These are phyloP conservation scores for Drosophila testacea DNA, from an alignment of 2,888 invertebrate genomes.

Conservation along the genomic window DNA sequence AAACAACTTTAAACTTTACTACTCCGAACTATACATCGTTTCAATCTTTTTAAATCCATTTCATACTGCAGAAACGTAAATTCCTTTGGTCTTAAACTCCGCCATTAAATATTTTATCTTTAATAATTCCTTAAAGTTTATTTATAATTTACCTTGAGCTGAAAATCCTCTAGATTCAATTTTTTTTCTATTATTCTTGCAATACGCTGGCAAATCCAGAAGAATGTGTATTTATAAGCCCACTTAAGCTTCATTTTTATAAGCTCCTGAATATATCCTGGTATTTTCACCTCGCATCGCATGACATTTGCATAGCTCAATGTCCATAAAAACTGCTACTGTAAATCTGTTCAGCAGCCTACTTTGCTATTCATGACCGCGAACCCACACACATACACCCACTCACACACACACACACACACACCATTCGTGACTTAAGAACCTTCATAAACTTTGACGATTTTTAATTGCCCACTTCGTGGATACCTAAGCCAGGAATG, in stretches of 20 bases:
- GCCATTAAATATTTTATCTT: background rate
- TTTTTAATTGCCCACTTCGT: conserved; percentile 68
- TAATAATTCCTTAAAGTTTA: background rate
- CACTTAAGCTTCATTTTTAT: conserved; percentile 29
- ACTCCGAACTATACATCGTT: too few species aligned
- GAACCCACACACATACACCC: conserved; percentile 8
- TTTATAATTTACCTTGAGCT: background rate
- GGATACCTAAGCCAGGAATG: conserved; percentile 37
- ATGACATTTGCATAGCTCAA: conserved; percentile 19
- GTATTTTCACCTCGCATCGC: conserved; percentile 24
- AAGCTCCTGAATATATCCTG: conserved; percentile 11
- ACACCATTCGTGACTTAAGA: conserved; percentile 26
- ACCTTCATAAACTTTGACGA: conserved; percentile 54
- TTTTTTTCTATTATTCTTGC: conserved; percentile 8
- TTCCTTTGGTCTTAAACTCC: background rate
- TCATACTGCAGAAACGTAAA: too few species aligned
- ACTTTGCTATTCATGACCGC: conserved; percentile 47
- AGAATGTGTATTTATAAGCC: conserved; percentile 29
- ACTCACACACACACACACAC: conserved; percentile 3
- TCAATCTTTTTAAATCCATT: too few species aligned
- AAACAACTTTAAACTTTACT: too few species aligned
- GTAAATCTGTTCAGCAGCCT: conserved; percentile 37
- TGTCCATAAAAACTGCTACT: conserved; percentile 32
- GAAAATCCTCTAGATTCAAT: background rate
- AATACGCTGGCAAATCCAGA: conserved; percentile 11